A percentile compares a stretch with the other conserved stretches of the same genome.
These are phyloP conservation scores for Pheosia gnoma DNA, from an alignment of 2,888 invertebrate species.

Conservation along the genomic window DNA sequence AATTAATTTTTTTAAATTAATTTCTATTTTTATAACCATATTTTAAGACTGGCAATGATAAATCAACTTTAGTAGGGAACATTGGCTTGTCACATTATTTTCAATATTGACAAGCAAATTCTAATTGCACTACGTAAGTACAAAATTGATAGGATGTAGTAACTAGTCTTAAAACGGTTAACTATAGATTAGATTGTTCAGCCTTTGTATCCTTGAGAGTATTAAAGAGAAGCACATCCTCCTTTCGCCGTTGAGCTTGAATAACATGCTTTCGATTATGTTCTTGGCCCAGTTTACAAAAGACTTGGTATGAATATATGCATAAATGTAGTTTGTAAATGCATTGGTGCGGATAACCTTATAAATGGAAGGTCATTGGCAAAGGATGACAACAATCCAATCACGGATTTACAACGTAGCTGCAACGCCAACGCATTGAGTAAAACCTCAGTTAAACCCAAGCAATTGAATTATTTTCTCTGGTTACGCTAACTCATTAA, in stretches of 20 bases:
- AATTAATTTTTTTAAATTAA: too few species aligned
- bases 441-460: not conserved
- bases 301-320: slow-evolving; percentile 32
- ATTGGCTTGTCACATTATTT: slow-evolving; percentile 1
- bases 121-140: not conserved
- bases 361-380: slow-evolving; percentile 14
- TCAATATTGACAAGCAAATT: not conserved
- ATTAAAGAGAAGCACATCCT: slow-evolving; percentile 35
- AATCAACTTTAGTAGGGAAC: slow-evolving; percentile 14
- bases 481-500: too few species aligned
- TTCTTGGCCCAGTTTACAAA: slow-evolving; percentile 56
- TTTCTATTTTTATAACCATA: not conserved
- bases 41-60: slow-evolving; percentile 14
- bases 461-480: too few species aligned
- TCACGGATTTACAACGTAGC: slow-evolving; percentile 3
- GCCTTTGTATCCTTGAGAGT: slow-evolving; percentile 33
- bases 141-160: not conserved
- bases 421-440: slow-evolving; percentile 1
- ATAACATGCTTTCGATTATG: slow-evolving; percentile 47
- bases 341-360: slow-evolving; percentile 18
- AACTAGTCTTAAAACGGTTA: slow-evolving; percentile 8
- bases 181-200: slow-evolving; percentile 21
- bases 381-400: slow-evolving; percentile 13
- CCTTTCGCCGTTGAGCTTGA: slow-evolving; percentile 49
- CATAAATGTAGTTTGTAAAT: slow-evolving; percentile 21